Conservation (phyloP, 2,888 invertebrate genomes). For the Euzetes globulus region DNA sequence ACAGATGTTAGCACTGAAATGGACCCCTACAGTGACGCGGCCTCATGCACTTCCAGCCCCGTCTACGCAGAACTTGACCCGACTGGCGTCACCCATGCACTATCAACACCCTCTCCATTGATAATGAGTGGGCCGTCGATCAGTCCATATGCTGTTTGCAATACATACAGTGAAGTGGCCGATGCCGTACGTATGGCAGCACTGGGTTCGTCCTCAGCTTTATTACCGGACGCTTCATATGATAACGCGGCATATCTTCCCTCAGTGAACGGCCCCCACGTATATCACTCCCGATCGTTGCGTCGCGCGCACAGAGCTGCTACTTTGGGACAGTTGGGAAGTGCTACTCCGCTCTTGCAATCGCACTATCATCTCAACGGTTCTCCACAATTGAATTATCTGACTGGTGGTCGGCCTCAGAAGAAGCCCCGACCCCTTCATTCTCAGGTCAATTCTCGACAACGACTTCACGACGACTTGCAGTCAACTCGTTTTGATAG, state of each 20-base stretch:
- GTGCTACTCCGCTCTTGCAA: slow-evolving; percentile 30
- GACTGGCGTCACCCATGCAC: slow-evolving; percentile 18
- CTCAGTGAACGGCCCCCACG: slow-evolving; percentile 1
- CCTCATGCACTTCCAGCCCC: slow-evolving; percentile 38
- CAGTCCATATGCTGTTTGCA: slow-evolving; percentile 36
- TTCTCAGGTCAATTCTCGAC: not conserved
- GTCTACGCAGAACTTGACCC: slow-evolving; percentile 39
- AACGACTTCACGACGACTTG: not conserved
- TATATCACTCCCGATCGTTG: slow-evolving; percentile 34
- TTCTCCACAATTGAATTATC: slow-evolving; percentile 11
- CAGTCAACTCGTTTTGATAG: slow-evolving; percentile 15
- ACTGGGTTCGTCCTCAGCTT: slow-evolving; percentile 33
- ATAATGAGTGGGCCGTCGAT: slow-evolving; percentile 19
- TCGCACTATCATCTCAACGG: slow-evolving; percentile 16
- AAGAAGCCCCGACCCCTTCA: slow-evolving; percentile 34
- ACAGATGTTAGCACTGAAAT: slow-evolving; percentile 27
- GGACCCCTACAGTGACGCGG: slow-evolving; percentile 36
- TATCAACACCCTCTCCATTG: slow-evolving; percentile 14
- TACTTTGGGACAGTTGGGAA: slow-evolving; percentile 25
- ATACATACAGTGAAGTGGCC: slow-evolving; percentile 37
- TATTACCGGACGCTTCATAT: slow-evolving; percentile 36
- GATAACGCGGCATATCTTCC: slow-evolving; percentile 39
- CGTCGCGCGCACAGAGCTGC: slow-evolving; percentile 35
- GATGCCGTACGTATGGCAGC: slow-evolving; percentile 35
- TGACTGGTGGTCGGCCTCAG: slow-evolving; percentile 34